Evolutionary conservation across 2,113 vertebrate species (phyloP), one percentile per base, ranked within the genome.

Genomic region (Tragelaphus strepsiceros): DNA sequence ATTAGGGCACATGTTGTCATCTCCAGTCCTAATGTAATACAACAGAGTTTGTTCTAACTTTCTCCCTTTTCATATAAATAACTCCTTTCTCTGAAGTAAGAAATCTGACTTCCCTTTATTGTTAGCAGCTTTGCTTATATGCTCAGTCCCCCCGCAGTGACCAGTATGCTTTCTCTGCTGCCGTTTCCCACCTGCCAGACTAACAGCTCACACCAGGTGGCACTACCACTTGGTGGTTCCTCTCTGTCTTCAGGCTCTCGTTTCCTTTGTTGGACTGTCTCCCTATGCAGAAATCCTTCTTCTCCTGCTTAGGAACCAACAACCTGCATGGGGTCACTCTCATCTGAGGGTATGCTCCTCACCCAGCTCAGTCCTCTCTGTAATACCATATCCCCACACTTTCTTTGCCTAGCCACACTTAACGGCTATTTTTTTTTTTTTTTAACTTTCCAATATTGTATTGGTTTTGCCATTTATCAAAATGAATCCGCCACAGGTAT

Each of bases 31-130:
- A 56, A 88, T 86, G 62, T 64, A 64, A n/a, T 58, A 49, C 46
- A 56, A 15, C 46, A 80, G 5, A 16, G 21, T 86, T 96, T 80
- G 6, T 91, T 94, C 39, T 88, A 71, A 43, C 64, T 51, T n/a
- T 85, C 58, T 92, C 71, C 43, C 10, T 96, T 96, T 92, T 46
- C 71, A 67, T 94, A 67, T 93, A 62, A 92, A 53, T 95, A 87
- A 87, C 13, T 78, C 51, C 49, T 91, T 80, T 88, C 39, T 84
- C 26, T 90, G 35, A 15, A 62, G 54, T 82, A 62, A 96, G 43
- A 95, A 97, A 90, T 82, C 43, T 85, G 49, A 35, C n/a, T 84
- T 32, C 46, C 32, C 7, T 82, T 97, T 74, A 30, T 82, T 64
- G 90, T 94, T 77, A 86, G 62, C 56, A 64, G 78, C 32, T 94